phyloP scores from a whole-genome alignment of 2,888 invertebrate genomes.

The Raillietiella orientalis region DNA sequence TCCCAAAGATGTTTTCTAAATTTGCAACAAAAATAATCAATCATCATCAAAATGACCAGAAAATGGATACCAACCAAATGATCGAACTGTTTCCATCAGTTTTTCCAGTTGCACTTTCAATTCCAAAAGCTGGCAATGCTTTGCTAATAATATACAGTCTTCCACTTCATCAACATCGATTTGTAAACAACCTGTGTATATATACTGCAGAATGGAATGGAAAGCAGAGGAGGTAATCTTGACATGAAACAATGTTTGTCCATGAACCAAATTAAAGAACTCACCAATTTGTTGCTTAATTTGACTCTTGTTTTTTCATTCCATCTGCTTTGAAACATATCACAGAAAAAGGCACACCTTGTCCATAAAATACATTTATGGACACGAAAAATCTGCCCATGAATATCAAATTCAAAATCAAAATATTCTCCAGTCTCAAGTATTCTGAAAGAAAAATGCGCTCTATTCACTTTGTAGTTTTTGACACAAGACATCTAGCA shows the following conservation, averaged over 20 bases:
- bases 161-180: conserved; percentile 12
- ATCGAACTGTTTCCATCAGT: conserved; percentile 11
- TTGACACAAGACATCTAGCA: no score
- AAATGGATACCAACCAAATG: conserved; percentile 11
- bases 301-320: conserved; percentile 10
- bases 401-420: conserved; percentile 15
- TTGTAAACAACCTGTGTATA: conserved; percentile 16
- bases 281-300: conserved; percentile 11
- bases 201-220: conserved; percentile 13
- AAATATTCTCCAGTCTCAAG: conserved; percentile 11
- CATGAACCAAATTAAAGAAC: no score
- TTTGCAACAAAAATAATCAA: background rate
- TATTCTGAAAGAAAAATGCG: conserved; percentile 9
- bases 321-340: conserved; percentile 14
- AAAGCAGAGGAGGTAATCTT: conserved; percentile 14
- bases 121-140: conserved; percentile 13
- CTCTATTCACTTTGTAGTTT: no score
- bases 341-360: conserved; percentile 14
- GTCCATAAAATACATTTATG: conserved; percentile 16
- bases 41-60: background rate
- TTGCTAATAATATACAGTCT: conserved; percentile 13
- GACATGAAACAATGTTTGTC: conserved; percentile 4
- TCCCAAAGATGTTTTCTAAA: no score
- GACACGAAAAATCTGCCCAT: conserved; percentile 12
- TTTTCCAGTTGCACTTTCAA: conserved; percentile 12